A percentile compares a stretch with the other conserved stretches of the same genome.
These are phyloP conservation scores for Megalopta genalis DNA, from an alignment of 1,140 invertebrate genomes.

Conservation along the genomic window DNA sequence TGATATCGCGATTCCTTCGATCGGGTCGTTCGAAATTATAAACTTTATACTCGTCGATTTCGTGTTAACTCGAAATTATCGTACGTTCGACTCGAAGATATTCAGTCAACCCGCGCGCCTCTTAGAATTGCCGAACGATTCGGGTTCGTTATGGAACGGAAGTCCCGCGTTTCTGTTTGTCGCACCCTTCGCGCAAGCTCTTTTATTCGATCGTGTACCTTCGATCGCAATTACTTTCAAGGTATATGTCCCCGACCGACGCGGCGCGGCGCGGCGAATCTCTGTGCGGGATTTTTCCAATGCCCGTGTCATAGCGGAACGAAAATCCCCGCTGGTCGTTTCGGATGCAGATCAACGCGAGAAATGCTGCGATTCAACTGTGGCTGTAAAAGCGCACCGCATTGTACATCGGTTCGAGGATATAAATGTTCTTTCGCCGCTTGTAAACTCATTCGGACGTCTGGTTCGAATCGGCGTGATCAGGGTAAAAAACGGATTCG, in stretches of 20 bases:
- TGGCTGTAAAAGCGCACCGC: conserved; percentile 16
- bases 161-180: too few species aligned
- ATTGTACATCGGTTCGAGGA: background rate
- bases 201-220: background rate
- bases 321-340: conserved; percentile 41
- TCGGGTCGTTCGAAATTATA: too few species aligned
- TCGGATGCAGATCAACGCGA: conserved; percentile 41
- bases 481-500: background rate
- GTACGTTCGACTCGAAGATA: too few species aligned
- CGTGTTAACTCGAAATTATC: too few species aligned
- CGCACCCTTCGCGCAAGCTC: background rate
- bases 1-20: background rate
- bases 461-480: background rate
- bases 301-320: conserved; percentile 22
- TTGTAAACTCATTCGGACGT: background rate
- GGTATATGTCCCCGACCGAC: too few species aligned
- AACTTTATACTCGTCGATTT: too few species aligned
- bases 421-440: background rate
- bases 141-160: conserved; percentile 27
- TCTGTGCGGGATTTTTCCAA: conserved; percentile 20
- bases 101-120: too few species aligned
- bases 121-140: conserved; percentile 36
- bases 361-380: conserved; percentile 5
- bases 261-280: background rate
- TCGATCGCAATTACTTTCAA: conserved; percentile 38